Conservation (phyloP, 2,888 invertebrate genomes). For the Glomeris marginata region DNA sequence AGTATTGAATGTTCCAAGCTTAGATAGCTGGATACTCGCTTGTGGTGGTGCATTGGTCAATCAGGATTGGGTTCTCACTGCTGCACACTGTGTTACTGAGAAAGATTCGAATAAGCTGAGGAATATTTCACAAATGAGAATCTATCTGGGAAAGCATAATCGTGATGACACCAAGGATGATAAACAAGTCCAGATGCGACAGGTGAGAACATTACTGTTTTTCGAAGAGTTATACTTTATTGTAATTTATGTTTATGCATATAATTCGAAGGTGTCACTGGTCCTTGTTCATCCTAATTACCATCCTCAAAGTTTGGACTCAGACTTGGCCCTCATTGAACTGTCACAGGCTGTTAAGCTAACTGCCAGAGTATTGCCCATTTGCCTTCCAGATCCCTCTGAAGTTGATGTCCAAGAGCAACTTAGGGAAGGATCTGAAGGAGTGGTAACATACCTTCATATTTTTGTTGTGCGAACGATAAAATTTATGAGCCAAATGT, state of each 20-base stretch:
- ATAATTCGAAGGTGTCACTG: constrained; percentile 16
- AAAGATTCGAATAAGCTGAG: background rate
- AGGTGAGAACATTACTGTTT: constrained; percentile 10
- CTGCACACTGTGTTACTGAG: constrained; percentile 19
- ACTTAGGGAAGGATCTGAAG: constrained; percentile 16
- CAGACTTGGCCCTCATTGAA: constrained; percentile 19
- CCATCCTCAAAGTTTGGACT: constrained; percentile 17
- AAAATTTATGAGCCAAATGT: background rate
- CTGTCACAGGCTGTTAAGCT: constrained; percentile 16
- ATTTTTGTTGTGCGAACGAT: no score
- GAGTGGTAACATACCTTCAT: constrained; percentile 15
- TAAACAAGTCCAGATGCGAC: constrained; percentile 16
- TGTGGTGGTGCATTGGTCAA: constrained; percentile 18
- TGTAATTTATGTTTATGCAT: background rate
- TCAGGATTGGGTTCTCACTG: constrained; percentile 19
- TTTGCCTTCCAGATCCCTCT: constrained; percentile 16
- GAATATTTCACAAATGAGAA: constrained; percentile 14
- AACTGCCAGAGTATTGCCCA: constrained; percentile 17
- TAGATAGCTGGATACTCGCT: constrained; percentile 15
- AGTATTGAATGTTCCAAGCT: constrained; percentile 10
- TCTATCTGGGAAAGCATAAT: constrained; percentile 20
- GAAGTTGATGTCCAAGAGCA: constrained; percentile 16
- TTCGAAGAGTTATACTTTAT: background rate
- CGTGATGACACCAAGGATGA: constrained; percentile 18
- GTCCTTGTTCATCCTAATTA: constrained; percentile 19